These are phyloP conservation scores for Morpho achilles DNA, from an alignment of 2,888 invertebrate genomes.

Conservation along the genomic window DNA sequence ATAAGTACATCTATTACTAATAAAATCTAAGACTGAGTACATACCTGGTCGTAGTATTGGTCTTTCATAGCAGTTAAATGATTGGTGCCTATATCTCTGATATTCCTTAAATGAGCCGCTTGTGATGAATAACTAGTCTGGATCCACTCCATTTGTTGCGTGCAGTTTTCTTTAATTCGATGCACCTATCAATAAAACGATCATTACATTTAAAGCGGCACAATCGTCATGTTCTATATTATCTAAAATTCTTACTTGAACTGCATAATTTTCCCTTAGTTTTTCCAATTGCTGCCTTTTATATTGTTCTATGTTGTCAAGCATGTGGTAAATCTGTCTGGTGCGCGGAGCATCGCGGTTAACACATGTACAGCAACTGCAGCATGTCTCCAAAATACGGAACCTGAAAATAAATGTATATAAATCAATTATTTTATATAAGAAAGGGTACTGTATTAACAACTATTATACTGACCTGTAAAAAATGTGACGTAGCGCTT, in stretches of 20 bases:
- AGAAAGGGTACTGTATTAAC: too few relatives aligned
- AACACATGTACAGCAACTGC: slow-evolving; percentile 87
- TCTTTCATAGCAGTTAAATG: slow-evolving; percentile 92
- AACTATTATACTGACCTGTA: slow-evolving; percentile 79
- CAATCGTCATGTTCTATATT: background rate
- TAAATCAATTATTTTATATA: too few relatives aligned
- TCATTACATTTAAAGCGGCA: background rate
- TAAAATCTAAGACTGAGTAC: background rate
- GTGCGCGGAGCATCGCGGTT: slow-evolving; percentile 87
- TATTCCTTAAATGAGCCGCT: slow-evolving; percentile 90
- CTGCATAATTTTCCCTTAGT: slow-evolving; percentile 93
- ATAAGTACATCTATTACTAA: too few relatives aligned
- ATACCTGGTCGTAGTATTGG: slow-evolving; percentile 95
- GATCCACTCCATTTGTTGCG: slow-evolving; percentile 96
- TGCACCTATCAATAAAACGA: slow-evolving; percentile 81
- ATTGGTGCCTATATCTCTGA: slow-evolving; percentile 94
- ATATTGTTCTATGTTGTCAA: slow-evolving; percentile 94
- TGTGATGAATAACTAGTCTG: slow-evolving; percentile 94
- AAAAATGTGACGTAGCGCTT: slow-evolving; percentile 85
- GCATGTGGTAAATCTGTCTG: slow-evolving; percentile 90
- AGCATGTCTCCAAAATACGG: slow-evolving; percentile 85
- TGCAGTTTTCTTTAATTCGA: slow-evolving; percentile 95
- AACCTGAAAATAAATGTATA: slow-evolving; percentile 75
- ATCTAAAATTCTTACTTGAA: slow-evolving; percentile 80
- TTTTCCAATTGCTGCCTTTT: slow-evolving; percentile 93